phyloP scores from a whole-genome alignment of 2,797 vertebrate genomes.

The Schizopygopsis pylzovi region DNA sequence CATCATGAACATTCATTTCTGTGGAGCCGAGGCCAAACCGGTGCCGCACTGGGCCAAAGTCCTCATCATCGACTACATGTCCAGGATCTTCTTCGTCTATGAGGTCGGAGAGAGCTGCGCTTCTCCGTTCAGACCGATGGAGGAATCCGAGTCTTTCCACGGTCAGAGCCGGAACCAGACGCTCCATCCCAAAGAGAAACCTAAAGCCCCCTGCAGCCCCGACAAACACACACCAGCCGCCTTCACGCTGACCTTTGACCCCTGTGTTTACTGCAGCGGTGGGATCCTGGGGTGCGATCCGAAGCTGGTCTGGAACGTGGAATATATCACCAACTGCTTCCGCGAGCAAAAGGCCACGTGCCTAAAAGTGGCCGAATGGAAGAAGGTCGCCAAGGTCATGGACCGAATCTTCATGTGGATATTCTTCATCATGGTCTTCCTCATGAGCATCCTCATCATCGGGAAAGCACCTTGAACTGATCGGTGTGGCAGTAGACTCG shows the following conservation, averaged over 20 bases:
- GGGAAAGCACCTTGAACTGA: conserved; percentile 82
- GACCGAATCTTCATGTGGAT: conserved; percentile 99
- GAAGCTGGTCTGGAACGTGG: conserved; percentile 84
- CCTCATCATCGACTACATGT: conserved; percentile 96
- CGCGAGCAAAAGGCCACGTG: conserved; percentile 88
- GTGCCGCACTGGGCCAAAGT: conserved; percentile 95
- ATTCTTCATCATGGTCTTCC: conserved; percentile 96
- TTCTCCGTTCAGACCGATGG: conserved; percentile 59
- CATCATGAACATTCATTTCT: conserved; percentile 99
- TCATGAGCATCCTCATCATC: conserved; percentile 94
- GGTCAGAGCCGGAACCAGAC: background rate
- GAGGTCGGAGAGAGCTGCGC: conserved; percentile 95
- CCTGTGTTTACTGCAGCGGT: conserved; percentile 72
- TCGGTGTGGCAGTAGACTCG: background rate
- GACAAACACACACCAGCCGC: conserved; percentile 70
- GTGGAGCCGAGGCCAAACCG: conserved; percentile 92
- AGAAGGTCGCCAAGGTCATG: conserved; percentile 98
- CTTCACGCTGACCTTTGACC: conserved; percentile 70
- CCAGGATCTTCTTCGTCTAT: conserved; percentile 93
- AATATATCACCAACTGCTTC: conserved; percentile 93
- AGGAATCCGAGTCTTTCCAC: conserved; percentile 50
- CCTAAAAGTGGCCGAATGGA: conserved; percentile 94
- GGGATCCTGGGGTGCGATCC: conserved; percentile 58
- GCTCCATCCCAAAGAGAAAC: conserved; percentile 66
- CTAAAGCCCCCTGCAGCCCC: conserved; percentile 65